Evolutionary conservation across 1,140 invertebrate species (phyloP).

Genomic region (Conus ventricosus): DNA sequence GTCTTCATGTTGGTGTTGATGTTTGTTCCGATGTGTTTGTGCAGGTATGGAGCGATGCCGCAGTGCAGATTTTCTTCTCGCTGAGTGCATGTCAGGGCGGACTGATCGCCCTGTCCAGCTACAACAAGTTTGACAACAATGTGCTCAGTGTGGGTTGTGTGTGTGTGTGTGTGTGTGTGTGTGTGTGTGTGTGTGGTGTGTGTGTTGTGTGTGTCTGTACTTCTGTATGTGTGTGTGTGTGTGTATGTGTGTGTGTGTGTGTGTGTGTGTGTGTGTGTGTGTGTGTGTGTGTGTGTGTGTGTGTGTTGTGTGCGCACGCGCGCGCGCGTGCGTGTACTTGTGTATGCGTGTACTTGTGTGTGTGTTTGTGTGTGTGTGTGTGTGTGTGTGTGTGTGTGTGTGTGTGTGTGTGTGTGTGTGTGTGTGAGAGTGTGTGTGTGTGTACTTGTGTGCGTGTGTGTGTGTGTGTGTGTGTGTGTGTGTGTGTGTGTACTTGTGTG

Average conservation of each 20-base stretch:
- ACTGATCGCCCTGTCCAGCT: slow-evolving; percentile 93
- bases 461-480: too few species aligned
- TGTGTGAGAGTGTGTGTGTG: too few species aligned
- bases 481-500: too few species aligned
- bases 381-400: too few species aligned
- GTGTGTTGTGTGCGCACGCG: background rate
- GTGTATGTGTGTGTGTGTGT: too few species aligned
- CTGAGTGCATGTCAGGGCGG: slow-evolving; percentile 93
- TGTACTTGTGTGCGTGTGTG: too few species aligned
- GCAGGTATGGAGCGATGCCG: slow-evolving; percentile 90
- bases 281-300: background rate
- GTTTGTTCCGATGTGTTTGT: background rate
- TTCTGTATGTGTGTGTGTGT: background rate
- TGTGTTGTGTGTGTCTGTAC: too few species aligned
- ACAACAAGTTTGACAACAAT: slow-evolving; percentile 92
- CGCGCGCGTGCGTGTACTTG: background rate
- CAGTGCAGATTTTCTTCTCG: slow-evolving; percentile 93
- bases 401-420: too few species aligned
- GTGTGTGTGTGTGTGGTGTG: background rate
- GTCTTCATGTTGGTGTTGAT: background rate
- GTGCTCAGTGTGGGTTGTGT: slow-evolving; percentile 78
- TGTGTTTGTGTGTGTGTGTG: too few species aligned
- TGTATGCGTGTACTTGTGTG: too few species aligned
- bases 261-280: too few species aligned
- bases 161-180: background rate